Base-by-base conservation (phyloP, 2,888 invertebrate species). In the Callyntrura guangdongensis region DNA sequence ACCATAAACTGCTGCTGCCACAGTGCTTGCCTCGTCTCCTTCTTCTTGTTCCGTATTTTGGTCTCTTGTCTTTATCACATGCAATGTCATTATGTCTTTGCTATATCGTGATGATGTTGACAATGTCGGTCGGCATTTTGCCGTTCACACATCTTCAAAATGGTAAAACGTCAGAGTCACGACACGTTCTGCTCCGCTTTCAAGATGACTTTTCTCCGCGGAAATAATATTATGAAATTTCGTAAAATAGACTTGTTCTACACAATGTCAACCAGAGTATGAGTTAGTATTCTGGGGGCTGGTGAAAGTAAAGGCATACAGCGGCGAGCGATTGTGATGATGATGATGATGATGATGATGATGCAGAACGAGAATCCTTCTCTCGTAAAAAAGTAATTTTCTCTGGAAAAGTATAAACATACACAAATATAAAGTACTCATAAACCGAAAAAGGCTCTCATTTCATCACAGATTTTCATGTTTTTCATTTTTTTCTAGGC, bases 131-230 rank as follows among this genome's bases (percentile, higher is more conserved):
- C 56, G 72, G 59, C 82, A 88, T 88, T 88, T 88, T 69, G 56
- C 67, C 87, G 82, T 88, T 88, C 87, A 88, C 87, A 88, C 81
- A 69, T 72, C 45, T 79, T 72, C 87, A 69, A 69, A 88, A 88
- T 82, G 36, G 82, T 56, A 67, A 67, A 47, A 11, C 56, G 67
- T 67, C 67, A 67, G 9, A 67, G 49, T 49, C 67, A 83, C 64
- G 67, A 49, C 64, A 83, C 47, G 67, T 64, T 67, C 36, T 59
- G n/a, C 25, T 14, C 47, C 4, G 45, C 82, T 47, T 67, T 83
- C n/a, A 47, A 82, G 59, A 79, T 59, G 79, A 36, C 82, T 49
- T 82, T 64, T 27, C 14, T 82, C 8, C 11, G 45, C 36, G n/a
- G 17, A 22, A 49, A 47, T 49, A 36, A 59, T 81, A 67, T 22